Conservation (phyloP, 1,140 invertebrate species). For the Lutraria rhynchaena region DNA sequence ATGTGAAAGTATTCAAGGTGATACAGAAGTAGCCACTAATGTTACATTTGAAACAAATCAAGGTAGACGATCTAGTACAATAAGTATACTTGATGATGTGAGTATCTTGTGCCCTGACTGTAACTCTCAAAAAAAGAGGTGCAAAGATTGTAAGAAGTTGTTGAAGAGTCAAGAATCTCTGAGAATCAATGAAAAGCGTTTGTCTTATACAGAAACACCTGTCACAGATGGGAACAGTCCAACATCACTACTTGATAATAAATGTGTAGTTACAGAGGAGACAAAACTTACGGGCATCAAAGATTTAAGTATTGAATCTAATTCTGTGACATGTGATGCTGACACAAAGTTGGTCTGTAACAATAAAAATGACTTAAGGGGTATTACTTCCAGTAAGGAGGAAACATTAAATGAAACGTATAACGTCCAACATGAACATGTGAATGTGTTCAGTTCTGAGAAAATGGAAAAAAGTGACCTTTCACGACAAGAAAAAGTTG, state of each 20-base stretch:
- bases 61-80: constrained; percentile 19
- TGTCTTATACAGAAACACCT: background rate
- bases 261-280: background rate
- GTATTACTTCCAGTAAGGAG: background rate
- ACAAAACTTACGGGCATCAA: constrained; percentile 11
- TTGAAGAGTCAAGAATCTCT: constrained; percentile 37
- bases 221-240: background rate
- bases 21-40: background rate
- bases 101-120: constrained; percentile 40
- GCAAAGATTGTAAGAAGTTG: constrained; percentile 30
- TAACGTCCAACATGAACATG: background rate
- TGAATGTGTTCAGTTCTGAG: constrained; percentile 36
- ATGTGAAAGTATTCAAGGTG: background rate
- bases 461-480: constrained; percentile 18
- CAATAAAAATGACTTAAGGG: background rate
- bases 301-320: background rate
- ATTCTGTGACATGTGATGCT: background rate
- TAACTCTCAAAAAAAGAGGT: constrained; percentile 28
- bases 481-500: constrained; percentile 48
- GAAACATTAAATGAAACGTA: background rate
- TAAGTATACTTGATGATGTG: constrained; percentile 31
- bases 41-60: background rate
- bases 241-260: constrained; percentile 8
- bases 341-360: background rate
- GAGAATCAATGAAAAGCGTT: constrained; percentile 24